These are phyloP conservation scores for Pluvialis apricaria DNA, from an alignment of 2,113 vertebrate species.

Conservation along the genomic window DNA sequence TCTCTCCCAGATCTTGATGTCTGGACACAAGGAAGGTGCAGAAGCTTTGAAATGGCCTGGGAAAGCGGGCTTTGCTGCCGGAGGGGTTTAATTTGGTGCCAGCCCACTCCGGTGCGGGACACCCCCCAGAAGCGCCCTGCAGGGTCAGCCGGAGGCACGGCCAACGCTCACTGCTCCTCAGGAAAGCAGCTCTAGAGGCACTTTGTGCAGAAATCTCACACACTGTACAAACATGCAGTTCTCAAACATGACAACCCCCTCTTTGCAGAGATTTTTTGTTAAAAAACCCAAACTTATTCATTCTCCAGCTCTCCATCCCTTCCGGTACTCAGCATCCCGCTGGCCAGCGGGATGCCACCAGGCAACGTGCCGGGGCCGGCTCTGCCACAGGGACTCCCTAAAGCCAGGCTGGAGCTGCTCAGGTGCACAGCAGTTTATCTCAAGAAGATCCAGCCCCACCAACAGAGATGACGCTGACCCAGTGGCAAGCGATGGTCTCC, in stretches of 20 bases:
- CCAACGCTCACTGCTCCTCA: neutral
- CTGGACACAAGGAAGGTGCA: neutral
- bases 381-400: neutral
- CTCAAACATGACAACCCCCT: neutral
- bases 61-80: neutral
- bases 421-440: accelerated
- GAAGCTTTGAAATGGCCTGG: neutral
- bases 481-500: neutral
- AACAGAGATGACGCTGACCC: neutral
- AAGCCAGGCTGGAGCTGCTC: accelerated
- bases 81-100: neutral
- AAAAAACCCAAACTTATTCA: neutral
- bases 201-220: neutral
- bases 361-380: accelerated
- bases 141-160: accelerated
- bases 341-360: accelerated
- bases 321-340: neutral
- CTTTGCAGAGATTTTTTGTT: neutral
- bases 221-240: neutral
- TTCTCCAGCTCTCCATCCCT: neutral
- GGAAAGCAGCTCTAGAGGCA: neutral
- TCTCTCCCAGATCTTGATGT: neutral
- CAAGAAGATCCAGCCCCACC: neutral
- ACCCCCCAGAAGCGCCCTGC: neutral
- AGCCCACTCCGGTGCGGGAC: accelerated